Evolutionary conservation across 2,113 vertebrate species (phyloP).

Genomic region (Tetrao urogallus): DNA sequence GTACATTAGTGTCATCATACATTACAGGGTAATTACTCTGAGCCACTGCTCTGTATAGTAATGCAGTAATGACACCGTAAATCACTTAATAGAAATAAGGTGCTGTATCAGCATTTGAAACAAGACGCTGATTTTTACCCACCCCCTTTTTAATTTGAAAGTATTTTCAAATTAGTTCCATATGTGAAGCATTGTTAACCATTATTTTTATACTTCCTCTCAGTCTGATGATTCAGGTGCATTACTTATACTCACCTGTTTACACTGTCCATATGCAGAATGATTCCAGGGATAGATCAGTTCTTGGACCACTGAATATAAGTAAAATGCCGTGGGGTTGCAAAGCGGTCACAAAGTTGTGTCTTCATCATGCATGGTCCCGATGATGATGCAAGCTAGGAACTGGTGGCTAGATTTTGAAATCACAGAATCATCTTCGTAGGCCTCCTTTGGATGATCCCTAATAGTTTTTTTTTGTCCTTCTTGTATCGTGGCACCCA

Average conservation of each 20-base stretch:
- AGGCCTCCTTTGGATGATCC: neutral
- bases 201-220: slow-evolving; percentile 60
- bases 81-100: slow-evolving; percentile 71
- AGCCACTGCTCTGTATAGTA: slow-evolving; percentile 70
- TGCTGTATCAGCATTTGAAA: slow-evolving; percentile 72
- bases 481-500: neutral
- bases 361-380: neutral
- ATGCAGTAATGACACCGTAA: slow-evolving; percentile 65
- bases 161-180: slow-evolving; percentile 19
- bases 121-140: slow-evolving; percentile 29
- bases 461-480: neutral
- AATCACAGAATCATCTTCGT: neutral
- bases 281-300: neutral
- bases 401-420: neutral
- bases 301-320: neutral
- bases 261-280: neutral
- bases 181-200: slow-evolving; percentile 19
- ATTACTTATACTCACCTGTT: slow-evolving; percentile 44
- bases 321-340: neutral
- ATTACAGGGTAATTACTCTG: slow-evolving; percentile 79
- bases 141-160: slow-evolving; percentile 50
- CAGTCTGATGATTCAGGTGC: neutral
- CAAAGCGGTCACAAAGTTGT: too few relatives aligned
- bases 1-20: slow-evolving; percentile 78
- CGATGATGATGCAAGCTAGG: neutral